Evolutionary conservation across 2,797 vertebrate species (phyloP).

Genomic region (Pipistrellus pygmaeus): DNA sequence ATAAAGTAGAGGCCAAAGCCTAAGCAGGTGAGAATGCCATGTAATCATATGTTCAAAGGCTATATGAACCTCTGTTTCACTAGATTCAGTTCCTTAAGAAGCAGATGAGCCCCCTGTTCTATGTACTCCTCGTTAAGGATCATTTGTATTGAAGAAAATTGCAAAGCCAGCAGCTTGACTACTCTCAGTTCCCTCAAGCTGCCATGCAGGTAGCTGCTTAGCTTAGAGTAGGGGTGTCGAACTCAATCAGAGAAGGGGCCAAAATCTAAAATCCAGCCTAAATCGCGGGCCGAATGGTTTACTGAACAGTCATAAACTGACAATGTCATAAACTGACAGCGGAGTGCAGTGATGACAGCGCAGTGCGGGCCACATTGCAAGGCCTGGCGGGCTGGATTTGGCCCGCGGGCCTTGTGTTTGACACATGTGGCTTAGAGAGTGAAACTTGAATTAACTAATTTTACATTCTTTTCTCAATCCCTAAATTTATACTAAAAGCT

Average conservation of each 20-base stretch:
- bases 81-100: not conserved
- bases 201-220: not conserved
- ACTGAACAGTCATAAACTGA: too few species aligned
- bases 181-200: not conserved
- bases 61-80: not conserved
- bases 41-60: not conserved
- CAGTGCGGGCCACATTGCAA: too few species aligned
- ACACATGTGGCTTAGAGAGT: not conserved
- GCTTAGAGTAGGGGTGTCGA: too few species aligned
- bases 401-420: too few species aligned
- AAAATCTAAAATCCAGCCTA: too few species aligned
- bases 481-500: not conserved
- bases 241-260: too few species aligned
- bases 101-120: rapidly evolving
- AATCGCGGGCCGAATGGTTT: too few species aligned
- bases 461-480: not conserved
- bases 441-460: not conserved
- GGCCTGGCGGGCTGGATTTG: too few species aligned
- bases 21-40: not conserved
- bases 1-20: not conserved
- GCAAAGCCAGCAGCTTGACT: not conserved
- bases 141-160: rapidly evolving
- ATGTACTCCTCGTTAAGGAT: not conserved
- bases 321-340: too few species aligned
- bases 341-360: too few species aligned